Base-by-base conservation (phyloP, 2,797 vertebrate genomes). In the Sphenodon punctatus region DNA sequence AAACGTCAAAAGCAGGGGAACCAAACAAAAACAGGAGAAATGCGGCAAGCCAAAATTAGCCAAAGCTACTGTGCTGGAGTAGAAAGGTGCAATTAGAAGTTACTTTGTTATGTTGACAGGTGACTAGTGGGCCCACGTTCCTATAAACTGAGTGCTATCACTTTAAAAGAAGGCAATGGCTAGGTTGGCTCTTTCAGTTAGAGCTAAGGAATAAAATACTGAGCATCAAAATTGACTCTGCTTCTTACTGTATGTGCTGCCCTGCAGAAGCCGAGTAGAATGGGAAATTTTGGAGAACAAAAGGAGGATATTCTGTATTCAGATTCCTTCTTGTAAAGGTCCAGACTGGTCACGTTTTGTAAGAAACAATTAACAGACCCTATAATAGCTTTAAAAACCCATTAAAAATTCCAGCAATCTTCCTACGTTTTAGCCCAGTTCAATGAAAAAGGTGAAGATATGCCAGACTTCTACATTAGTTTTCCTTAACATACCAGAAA, bases 241-340 rank as follows among this genome's bases (percentile, higher is more conserved):
- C 60, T 88, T 51, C 64, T 84, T 55, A 58, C 0, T 1, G 56
- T 82, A 81, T 81, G 43, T 88, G 73, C 77, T 67, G 71, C 32
- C 88, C 63, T 75, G 48, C 3, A 13, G 65, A 82, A 85, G 75
- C 78, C 73, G 61, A 87, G 67, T 74, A 80, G 67, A 0, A 0
- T 41, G 68, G 84, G 39, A 42, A 92, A 71, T 76, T 86, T 16
- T 13, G 55, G 63, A 88, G 78, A 94, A 90, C 81, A 93, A 91
- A 90, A 90, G 86, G 78, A 92, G 82, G 77, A 88, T 89, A 90
- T 79, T 75, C 79, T 91, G 86, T 87, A 87, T 76, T 71, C 78
- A 80, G 78, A 88, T 51, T 86, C 80, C 86, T 81, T 83, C 74
- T 78, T 86, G 75, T 75, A 84, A 66, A 38, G 73, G 84, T 55